Percentiles rank a stretch among this genome's conserved stretches.
Conservation (phyloP, 2,888 invertebrate species). For the Synergus itoensis region DNA sequence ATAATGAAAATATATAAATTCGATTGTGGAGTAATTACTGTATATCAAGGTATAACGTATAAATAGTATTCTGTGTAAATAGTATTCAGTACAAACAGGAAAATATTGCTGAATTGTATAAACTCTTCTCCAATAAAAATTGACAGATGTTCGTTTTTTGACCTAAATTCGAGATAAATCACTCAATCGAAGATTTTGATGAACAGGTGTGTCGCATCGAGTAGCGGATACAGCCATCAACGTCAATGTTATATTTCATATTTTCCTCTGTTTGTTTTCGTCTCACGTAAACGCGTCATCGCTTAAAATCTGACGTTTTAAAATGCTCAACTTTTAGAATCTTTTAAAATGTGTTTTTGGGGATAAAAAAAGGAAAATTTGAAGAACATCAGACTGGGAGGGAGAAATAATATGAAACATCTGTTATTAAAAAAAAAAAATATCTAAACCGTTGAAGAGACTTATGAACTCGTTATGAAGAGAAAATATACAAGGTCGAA, state of each 20-base stretch:
- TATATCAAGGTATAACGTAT: not conserved
- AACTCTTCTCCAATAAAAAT: not conserved
- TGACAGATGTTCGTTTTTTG: not conserved
- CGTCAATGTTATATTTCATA: constrained; percentile 18
- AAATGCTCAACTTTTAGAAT: not conserved
- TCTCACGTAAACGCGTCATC: constrained; percentile 28
- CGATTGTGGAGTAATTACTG: constrained; percentile 53
- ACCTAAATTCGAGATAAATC: not conserved
- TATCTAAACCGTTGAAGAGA: not conserved
- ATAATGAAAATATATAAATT: no score
- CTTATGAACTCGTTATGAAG: not conserved
- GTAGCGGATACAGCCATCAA: constrained; percentile 18
- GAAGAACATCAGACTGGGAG: not conserved
- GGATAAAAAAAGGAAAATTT: not conserved
- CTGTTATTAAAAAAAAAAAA: not conserved
- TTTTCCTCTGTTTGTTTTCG: constrained; percentile 14
- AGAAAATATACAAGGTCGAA: not conserved
- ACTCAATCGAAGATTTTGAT: not conserved
- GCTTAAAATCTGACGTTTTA: not conserved
- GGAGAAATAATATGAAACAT: not conserved
- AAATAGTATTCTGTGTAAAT: not conserved
- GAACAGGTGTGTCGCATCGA: not conserved
- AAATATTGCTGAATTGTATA: no score
- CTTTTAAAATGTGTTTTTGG: not conserved
- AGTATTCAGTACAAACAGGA: not conserved